Base-by-base conservation (phyloP, 2,888 invertebrate genomes). In the Steinernema hermaphroditum region DNA sequence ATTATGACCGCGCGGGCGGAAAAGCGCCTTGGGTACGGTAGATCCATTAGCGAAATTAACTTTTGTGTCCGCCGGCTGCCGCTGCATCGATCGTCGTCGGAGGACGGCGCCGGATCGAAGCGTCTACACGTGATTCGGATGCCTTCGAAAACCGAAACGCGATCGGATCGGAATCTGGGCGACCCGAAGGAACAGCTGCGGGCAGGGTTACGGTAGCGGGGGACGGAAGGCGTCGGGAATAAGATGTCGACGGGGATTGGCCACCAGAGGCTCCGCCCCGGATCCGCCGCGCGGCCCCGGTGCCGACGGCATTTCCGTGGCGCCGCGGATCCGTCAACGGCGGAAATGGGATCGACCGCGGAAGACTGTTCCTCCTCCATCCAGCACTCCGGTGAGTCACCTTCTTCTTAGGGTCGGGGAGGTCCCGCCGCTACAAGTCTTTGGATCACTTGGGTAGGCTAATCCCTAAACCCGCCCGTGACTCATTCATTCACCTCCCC, bases 1-100 rank as follows among this genome's bases (percentile, higher is more conserved):
- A 62, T 62, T 62, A 62, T 62, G 62, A 62, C 62, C 32, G 62
- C 62, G 62, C 62, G 62, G 62, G 62, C 62, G 62, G 46, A 62
- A 62, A 62, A 62, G 62, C 62, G 62, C 62, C 34, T 16, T 22
- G 62, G 27, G 16, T 62, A 62, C 62, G 62, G 62, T 62, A 62
- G 50, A 19, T 62, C 62, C 62, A 62, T 62, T 62, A 62, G 62
- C 14, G 32, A 62, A 62, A 62, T 62, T 62, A 62, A 62, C 32
- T 62, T 24, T 62, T 14, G 22, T 16, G 27, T 32, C 29, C 14
- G 32, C 24, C 19, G 22, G n/a, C n/a, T n/a, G n/a, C n/a, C n/a
- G 37, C 37, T 37, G 6, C 37, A 37, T 37, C 37, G 37, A 37
- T 37, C n/a, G n/a, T n/a, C n/a, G n/a, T n/a, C n/a, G n/a, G n/a